Percentiles rank a stretch among this genome's conserved stretches.
Evolutionary conservation across 2,113 vertebrate genomes (phyloP).

Genomic region (Macrotis lagotis): DNA sequence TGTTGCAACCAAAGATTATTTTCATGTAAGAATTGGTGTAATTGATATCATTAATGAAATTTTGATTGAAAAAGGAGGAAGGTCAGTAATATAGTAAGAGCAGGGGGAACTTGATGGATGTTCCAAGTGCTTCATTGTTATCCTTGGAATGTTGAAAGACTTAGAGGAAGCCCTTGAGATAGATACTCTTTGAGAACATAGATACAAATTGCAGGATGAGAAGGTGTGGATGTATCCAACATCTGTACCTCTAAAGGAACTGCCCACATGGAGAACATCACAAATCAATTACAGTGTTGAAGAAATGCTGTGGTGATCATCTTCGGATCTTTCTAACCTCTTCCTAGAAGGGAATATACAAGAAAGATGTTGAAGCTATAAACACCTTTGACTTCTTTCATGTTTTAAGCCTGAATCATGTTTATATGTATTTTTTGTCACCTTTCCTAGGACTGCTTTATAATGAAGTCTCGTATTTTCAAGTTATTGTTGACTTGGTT

Average conservation of each 20-base stretch:
- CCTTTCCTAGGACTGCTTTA: background rate
- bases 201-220: background rate
- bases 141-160: background rate
- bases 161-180: background rate
- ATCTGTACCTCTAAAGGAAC: background rate
- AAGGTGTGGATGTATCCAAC: background rate
- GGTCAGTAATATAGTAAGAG: background rate
- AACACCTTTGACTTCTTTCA: background rate
- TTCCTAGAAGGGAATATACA: background rate
- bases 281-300: background rate
- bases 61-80: background rate
- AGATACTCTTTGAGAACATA: background rate
- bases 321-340: background rate
- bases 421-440: background rate
- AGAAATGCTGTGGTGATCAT: background rate
- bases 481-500: background rate
- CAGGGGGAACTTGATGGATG: background rate
- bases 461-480: background rate
- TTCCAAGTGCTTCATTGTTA: background rate
- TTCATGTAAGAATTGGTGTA: background rate
- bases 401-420: background rate
- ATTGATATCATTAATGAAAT: background rate
- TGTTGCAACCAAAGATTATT: background rate
- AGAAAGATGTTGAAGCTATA: background rate
- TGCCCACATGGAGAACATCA: background rate